phyloP scores from a whole-genome alignment of 2,888 invertebrate species.

The Salpingus planirostris region DNA sequence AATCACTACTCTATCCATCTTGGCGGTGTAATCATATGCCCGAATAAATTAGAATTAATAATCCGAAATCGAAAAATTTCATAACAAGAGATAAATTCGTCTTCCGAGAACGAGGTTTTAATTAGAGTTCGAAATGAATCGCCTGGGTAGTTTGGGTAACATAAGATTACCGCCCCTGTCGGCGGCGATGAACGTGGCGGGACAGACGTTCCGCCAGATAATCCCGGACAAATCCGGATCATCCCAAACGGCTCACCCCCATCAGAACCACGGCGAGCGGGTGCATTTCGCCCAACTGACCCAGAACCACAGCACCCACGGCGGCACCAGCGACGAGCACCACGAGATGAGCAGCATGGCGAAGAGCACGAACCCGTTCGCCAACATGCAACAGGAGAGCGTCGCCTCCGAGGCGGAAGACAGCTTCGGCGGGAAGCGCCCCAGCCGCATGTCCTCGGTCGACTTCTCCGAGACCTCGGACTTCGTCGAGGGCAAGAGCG shows the following conservation, averaged over 20 bases:
- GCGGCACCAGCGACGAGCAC: conserved; percentile 47
- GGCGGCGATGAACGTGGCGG: conserved; percentile 71
- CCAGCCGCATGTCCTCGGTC: conserved; percentile 33
- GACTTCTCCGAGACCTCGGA: conserved; percentile 51
- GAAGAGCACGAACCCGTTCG: conserved; percentile 50
- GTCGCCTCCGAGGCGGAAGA: conserved; percentile 46
- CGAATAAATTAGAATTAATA: too few relatives aligned
- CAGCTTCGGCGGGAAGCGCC: conserved; percentile 44
- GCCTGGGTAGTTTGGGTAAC: conserved; percentile 54
- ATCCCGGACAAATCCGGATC: conserved; percentile 55
- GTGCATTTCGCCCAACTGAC: conserved; percentile 26
- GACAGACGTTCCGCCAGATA: conserved; percentile 71
- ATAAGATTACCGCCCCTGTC: conserved; percentile 63
- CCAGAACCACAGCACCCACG: conserved; percentile 26
- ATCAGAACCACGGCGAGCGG: conserved; percentile 18
- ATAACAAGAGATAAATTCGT: too few relatives aligned
- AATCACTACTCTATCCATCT: too few relatives aligned
- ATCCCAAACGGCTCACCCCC: conserved; percentile 18
- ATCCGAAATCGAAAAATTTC: too few relatives aligned
- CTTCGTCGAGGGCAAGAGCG: conserved; percentile 61
- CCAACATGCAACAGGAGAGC: conserved; percentile 33
- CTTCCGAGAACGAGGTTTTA: too few relatives aligned
- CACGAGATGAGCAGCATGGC: conserved; percentile 54
- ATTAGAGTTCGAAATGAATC: too few relatives aligned
- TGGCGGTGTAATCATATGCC: too few relatives aligned